Evolutionary conservation across 2,797 vertebrate species (phyloP).

Genomic region (Crenichthys baileyi): DNA sequence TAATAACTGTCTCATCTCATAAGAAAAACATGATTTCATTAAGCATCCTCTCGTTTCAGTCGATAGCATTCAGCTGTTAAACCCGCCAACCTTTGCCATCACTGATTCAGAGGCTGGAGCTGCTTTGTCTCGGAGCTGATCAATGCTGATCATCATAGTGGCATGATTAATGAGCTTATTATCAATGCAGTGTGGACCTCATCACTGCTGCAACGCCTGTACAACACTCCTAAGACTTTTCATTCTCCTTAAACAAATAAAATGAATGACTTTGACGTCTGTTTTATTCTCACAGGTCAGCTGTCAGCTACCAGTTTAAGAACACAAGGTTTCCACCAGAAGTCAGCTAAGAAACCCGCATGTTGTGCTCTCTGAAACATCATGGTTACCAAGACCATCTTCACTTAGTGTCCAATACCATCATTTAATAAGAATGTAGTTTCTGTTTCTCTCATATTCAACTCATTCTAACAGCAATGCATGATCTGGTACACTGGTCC

Average conservation of each 20-base stretch:
- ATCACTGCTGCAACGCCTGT: conserved; percentile 26
- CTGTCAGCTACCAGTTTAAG: conserved; percentile 32
- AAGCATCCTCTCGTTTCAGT: conserved; percentile 73
- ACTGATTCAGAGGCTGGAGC: background rate
- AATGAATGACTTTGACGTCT: conserved; percentile 48
- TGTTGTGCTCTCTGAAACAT: conserved; percentile 23
- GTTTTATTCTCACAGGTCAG: conserved; percentile 41
- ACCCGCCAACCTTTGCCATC: conserved; percentile 41
- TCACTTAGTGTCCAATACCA: conserved; percentile 15
- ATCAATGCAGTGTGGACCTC: conserved; percentile 55
- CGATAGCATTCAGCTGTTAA: conserved; percentile 67
- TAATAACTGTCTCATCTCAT: background rate
- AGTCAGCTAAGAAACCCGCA: conserved; percentile 35
- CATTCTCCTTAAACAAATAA: background rate
- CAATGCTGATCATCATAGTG: conserved; percentile 81
- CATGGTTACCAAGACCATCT: conserved; percentile 20
- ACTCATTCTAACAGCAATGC: too few species aligned
- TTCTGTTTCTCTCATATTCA: too few species aligned
- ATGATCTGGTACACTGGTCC: too few species aligned
- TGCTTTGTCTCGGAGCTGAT: conserved; percentile 64
- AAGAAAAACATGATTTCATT: conserved; percentile 2
- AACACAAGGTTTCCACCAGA: conserved; percentile 17
- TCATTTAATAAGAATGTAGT: background rate
- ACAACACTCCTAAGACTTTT: too few species aligned
- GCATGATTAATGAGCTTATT: conserved; percentile 81